Base-by-base conservation (phyloP, 2,888 invertebrate species). In the Oxytorus armatus region DNA sequence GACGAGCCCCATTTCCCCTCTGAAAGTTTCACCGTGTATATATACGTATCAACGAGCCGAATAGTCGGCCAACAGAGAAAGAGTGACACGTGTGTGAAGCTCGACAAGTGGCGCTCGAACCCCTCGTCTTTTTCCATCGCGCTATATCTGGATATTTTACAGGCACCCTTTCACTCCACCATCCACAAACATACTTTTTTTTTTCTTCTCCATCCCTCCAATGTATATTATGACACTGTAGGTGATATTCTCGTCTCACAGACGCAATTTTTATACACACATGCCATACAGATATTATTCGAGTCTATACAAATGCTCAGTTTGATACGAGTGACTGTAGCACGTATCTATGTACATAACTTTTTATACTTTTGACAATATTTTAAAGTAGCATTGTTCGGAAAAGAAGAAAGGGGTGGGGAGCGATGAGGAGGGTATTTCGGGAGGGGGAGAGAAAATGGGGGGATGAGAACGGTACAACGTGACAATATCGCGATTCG, bases 301-400 rank as follows among this genome's bases (percentile, higher is more conserved):
- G 53, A 25, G 61, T 23, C 39, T 21, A 65, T 39, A 49, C n/a
- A 49, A 25, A 57, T 25, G 3, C 23, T 36, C 14, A 14, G 65
- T 25, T 49, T 16, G 55, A 72, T 72, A 72, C 29, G 55, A 33
- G 72, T 42, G 44, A 33, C 55, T 42, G 29, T 18, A 65, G 61
- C 61, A 75, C 73, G 42, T 63, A 63, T 74, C 57, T 72, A 70
- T 70, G 77, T 81, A 81, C 77, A 75, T 85, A 85, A 84, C 87
- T 87, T 86, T 88, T 89, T 88, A 87, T 87, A 88, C 88, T 89
- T 87, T 87, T 85, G 88, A 88, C 89, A 86, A 90, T 90, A 90
- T 90, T 91, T 91, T 91, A 90, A 90, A 91, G 89, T 89, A 89
- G 88, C 88, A 86, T 87, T 88, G 89, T 89, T 87, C 87, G 83